phyloP scores from a whole-genome alignment of 2,797 vertebrate genomes.

The Enteromius fasciolatus region DNA sequence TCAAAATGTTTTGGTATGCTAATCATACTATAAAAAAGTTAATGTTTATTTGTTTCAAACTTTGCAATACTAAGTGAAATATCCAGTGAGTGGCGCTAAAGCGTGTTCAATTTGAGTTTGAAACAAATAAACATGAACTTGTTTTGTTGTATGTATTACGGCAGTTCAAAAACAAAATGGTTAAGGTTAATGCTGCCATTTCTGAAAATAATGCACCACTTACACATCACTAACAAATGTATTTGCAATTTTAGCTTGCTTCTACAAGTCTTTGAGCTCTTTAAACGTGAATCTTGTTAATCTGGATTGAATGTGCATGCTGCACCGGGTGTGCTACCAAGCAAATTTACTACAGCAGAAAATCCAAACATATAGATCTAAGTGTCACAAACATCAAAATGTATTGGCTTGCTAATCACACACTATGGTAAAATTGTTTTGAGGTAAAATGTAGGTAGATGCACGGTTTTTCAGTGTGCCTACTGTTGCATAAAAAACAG shows the following conservation, averaged over 20 bases:
- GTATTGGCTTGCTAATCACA: background rate
- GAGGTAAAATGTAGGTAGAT: background rate
- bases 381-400: background rate
- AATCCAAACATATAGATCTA: background rate
- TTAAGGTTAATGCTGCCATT: background rate
- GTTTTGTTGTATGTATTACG: background rate
- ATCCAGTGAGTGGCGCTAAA: background rate
- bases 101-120: background rate
- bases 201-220: background rate
- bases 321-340: background rate
- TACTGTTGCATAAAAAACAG: constrained; percentile 4
- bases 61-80: background rate
- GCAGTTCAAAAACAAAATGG: background rate
- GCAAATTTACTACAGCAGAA: background rate
- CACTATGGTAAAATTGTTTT: background rate
- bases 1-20: background rate
- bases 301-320: background rate
- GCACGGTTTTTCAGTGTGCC: background rate
- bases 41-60: too few species aligned
- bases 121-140: background rate
- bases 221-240: background rate
- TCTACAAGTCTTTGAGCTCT: background rate
- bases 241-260: background rate
- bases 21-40: background rate
- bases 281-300: background rate